Evolutionary conservation across 2,888 invertebrate genomes (phyloP).

Genomic region (Brenthis hecate): DNA sequence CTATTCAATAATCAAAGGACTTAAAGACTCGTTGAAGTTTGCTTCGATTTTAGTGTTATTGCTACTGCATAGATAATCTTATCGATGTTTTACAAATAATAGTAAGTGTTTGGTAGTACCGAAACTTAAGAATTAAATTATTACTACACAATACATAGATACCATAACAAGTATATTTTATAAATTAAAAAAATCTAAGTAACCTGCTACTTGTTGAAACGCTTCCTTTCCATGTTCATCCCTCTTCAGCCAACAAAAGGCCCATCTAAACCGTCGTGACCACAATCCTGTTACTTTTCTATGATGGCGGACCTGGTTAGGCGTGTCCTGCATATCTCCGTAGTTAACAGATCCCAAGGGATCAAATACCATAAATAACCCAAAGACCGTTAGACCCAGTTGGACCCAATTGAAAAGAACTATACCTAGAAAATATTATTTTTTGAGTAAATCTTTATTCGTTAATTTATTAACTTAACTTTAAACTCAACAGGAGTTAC

Average conservation of each 20-base stretch:
- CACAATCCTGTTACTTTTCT: constrained; percentile 87
- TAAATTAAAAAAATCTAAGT: background rate
- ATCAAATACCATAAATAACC: constrained; percentile 90
- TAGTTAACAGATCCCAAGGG: constrained; percentile 88
- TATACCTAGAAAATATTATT: constrained; percentile 78
- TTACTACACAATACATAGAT: too few relatives aligned
- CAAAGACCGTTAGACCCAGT: constrained; percentile 87
- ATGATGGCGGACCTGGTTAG: constrained; percentile 85
- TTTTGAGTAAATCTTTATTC: background rate
- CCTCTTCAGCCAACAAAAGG: constrained; percentile 87
- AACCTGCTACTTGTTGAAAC: constrained; percentile 90
- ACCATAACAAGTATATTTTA: background rate
- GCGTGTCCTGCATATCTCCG: constrained; percentile 84
- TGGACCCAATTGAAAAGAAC: constrained; percentile 92
- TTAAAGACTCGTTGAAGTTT: too few relatives aligned
- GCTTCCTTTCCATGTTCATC: constrained; percentile 90
- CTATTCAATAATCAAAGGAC: too few relatives aligned
- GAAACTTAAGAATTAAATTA: too few relatives aligned
- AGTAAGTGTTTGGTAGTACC: too few relatives aligned
- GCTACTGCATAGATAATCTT: too few relatives aligned
- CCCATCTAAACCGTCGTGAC: constrained; percentile 88
- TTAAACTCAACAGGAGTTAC: background rate
- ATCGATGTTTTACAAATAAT: too few relatives aligned
- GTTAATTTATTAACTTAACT: background rate
- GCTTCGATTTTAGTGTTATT: too few relatives aligned